These are phyloP conservation scores for Nomada ferruginata DNA, from an alignment of 2,888 invertebrate species.

Conservation along the genomic window DNA sequence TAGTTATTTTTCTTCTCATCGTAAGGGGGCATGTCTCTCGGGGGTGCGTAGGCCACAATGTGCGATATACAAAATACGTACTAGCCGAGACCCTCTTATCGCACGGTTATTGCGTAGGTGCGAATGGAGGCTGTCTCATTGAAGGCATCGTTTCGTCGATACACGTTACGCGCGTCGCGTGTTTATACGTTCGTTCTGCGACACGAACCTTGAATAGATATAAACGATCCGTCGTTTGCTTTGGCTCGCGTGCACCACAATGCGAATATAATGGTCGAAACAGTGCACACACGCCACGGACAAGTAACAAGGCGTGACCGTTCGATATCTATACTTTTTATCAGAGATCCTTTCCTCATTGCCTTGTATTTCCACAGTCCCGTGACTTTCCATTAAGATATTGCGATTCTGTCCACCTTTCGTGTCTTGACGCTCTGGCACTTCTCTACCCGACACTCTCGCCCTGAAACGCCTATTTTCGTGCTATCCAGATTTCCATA, in stretches of 20 bases:
- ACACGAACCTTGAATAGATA: too few species aligned
- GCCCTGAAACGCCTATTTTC: neutral
- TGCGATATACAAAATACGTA: conserved; percentile 18
- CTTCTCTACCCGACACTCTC: neutral
- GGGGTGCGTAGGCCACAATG: conserved; percentile 16
- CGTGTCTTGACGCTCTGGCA: neutral
- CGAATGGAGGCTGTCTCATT: neutral
- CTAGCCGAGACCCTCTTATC: conserved; percentile 12
- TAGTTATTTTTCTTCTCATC: neutral
- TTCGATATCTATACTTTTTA: conserved; percentile 31
- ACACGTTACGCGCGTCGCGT: too few species aligned
- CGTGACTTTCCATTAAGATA: conserved; percentile 29
- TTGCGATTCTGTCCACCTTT: neutral
- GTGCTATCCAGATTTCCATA: too few species aligned
- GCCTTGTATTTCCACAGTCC: conserved; percentile 6
- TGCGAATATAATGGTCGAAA: conserved; percentile 21
- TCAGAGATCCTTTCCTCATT: conserved; percentile 21
- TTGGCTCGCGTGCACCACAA: conserved; percentile 33
- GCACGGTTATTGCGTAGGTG: conserved; percentile 16
- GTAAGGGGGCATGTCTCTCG: neutral
- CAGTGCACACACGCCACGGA: conserved; percentile 26
- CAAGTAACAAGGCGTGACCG: conserved; percentile 25
- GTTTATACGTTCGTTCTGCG: too few species aligned
- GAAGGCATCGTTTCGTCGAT: neutral
- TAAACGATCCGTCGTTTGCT: neutral